phyloP scores from a whole-genome alignment of 2,113 vertebrate species.

The Marcusenius ussheri region DNA sequence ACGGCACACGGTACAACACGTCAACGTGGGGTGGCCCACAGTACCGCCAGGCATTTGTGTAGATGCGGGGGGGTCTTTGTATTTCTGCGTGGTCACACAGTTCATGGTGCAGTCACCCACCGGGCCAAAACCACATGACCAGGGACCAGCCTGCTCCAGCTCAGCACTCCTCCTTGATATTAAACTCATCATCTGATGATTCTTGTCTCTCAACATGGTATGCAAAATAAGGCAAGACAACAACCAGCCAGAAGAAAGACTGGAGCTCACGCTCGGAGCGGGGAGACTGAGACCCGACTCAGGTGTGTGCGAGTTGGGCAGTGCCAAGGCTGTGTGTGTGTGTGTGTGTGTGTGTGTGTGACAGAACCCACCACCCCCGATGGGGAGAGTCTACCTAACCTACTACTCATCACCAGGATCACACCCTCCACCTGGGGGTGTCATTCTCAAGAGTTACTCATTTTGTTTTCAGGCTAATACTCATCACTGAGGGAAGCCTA shows the following conservation, averaged over 20 bases:
- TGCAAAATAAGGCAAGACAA: not conserved
- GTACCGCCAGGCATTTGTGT: not conserved
- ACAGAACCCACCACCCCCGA: not conserved
- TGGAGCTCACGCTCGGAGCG: not conserved
- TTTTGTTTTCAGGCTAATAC: not conserved
- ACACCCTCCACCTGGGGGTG: not conserved
- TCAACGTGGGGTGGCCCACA: not conserved
- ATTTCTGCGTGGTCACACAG: not conserved
- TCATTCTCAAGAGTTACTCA: not conserved
- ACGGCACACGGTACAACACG: not conserved
- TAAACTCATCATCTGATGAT: not conserved
- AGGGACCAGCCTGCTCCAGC: not conserved
- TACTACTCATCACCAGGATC: not conserved
- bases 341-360: too few relatives aligned
- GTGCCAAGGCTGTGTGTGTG: too few relatives aligned
- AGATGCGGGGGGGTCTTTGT: not conserved
- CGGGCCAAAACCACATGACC: not conserved
- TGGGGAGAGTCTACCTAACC: not conserved
- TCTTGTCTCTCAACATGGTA: not conserved
- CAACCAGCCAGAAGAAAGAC: not conserved
- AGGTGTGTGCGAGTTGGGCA: not conserved
- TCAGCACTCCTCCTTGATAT: not conserved
- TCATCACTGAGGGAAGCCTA: not conserved
- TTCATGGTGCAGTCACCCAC: not conserved
- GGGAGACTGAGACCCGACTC: not conserved